Evolutionary conservation across 2,797 vertebrate genomes (phyloP).

Genomic region (Craterocephalus amniculus): DNA sequence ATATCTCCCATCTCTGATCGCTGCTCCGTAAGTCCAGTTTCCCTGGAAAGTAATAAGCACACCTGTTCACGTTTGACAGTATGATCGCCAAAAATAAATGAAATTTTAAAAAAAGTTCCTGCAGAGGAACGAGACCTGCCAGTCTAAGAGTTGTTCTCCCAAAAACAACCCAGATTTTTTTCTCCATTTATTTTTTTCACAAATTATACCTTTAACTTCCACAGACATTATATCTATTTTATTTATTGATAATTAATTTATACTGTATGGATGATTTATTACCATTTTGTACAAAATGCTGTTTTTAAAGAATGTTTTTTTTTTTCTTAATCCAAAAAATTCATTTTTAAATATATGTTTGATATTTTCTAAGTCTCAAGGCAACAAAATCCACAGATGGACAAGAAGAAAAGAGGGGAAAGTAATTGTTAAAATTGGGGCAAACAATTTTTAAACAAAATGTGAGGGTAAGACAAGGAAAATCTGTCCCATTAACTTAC

Average conservation of each 20-base stretch:
- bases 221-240: slow-evolving; percentile 81
- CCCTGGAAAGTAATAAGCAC: slow-evolving; percentile 34
- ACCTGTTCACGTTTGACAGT: slow-evolving; percentile 19
- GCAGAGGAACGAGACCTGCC: slow-evolving; percentile 10
- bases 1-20: slow-evolving; percentile 30
- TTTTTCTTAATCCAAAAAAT: slow-evolving; percentile 48
- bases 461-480: neutral
- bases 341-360: slow-evolving; percentile 54
- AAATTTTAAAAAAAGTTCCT: slow-evolving; percentile 11
- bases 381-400: slow-evolving; percentile 41
- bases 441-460: slow-evolving; percentile 36
- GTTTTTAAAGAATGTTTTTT: slow-evolving; percentile 40
- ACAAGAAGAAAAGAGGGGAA: slow-evolving; percentile 16
- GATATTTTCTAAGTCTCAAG: slow-evolving; percentile 43
- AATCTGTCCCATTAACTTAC: neutral
- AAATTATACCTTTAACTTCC: slow-evolving; percentile 72
- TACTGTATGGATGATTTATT: slow-evolving; percentile 62
- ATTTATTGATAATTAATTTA: slow-evolving; percentile 75
- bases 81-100: slow-evolving; percentile 29
- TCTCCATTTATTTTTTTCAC: slow-evolving; percentile 45
- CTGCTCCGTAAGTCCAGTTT: slow-evolving; percentile 20
- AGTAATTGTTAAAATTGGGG: slow-evolving; percentile 13
- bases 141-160: slow-evolving; percentile 18
- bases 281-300: slow-evolving; percentile 45
- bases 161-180: neutral